These are phyloP conservation scores for Hydriomena furcata DNA, from an alignment of 2,888 invertebrate species.

Conservation along the genomic window DNA sequence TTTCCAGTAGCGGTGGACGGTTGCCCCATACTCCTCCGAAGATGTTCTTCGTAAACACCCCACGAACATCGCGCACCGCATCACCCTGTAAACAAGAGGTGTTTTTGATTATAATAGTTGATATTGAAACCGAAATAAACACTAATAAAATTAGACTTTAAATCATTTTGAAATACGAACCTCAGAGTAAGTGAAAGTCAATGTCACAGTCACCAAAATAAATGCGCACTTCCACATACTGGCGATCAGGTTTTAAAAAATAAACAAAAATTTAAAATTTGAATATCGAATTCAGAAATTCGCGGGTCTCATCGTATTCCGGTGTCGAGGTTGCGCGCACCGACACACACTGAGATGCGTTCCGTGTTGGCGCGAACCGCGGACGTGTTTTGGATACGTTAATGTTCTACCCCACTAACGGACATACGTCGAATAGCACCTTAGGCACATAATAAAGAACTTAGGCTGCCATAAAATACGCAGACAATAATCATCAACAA, in stretches of 20 bases:
- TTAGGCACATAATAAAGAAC: constrained; percentile 23
- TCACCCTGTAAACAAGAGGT: constrained; percentile 48
- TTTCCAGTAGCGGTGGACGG: constrained; percentile 84
- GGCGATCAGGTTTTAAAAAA: constrained; percentile 44
- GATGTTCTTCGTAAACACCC: constrained; percentile 77
- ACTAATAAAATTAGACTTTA: background rate
- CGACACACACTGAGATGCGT: constrained; percentile 69
- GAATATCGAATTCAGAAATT: constrained; percentile 60
- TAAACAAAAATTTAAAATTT: constrained; percentile 44
- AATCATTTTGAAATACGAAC: constrained; percentile 50
- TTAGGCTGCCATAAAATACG: too few species aligned
- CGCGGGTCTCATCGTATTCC: constrained; percentile 64
- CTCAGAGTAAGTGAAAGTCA: constrained; percentile 67
- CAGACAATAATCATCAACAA: constrained; percentile 10
- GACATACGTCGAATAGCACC: constrained; percentile 23
- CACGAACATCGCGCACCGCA: constrained; percentile 52
- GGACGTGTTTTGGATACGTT: constrained; percentile 64
- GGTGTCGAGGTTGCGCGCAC: constrained; percentile 63
- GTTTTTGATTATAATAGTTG: too few species aligned
- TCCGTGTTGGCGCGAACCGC: constrained; percentile 45
- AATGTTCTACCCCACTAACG: constrained; percentile 62
- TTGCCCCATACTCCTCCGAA: constrained; percentile 86
- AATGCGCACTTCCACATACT: constrained; percentile 72
- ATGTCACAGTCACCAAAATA: constrained; percentile 61
- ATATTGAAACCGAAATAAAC: too few species aligned